A percentile compares a stretch with the other conserved stretches of the same genome.
Conservation (phyloP, 2,113 vertebrate genomes). For the Pimephales promelas region DNA sequence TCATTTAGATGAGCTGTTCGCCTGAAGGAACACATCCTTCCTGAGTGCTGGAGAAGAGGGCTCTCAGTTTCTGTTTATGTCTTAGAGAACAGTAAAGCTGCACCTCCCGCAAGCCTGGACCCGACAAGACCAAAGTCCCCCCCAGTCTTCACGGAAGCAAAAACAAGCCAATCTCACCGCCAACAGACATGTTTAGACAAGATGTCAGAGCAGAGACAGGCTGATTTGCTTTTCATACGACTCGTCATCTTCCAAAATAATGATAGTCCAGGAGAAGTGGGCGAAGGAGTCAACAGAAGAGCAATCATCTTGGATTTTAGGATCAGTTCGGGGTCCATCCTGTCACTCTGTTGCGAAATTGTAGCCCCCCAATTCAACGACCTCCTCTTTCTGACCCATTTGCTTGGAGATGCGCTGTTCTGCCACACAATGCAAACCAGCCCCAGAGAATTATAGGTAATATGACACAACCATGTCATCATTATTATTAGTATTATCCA, state of each 20-base stretch:
- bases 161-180: neutral
- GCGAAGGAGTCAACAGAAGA: neutral
- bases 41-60: constrained; percentile 16
- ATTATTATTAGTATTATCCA: neutral
- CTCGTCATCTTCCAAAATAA: constrained; percentile 30
- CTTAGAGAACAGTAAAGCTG: constrained; percentile 2
- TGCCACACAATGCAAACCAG: neutral
- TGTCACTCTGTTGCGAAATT: constrained; percentile 25
- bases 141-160: neutral
- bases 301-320: neutral
- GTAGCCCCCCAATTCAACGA: neutral
- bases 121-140: constrained; percentile 2
- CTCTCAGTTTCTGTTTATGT: constrained; percentile 33
- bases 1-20: constrained; percentile 28
- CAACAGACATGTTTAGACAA: constrained; percentile 40
- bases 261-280: constrained; percentile 21
- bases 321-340: neutral
- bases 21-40: constrained; percentile 30
- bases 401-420: neutral
- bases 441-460: neutral
- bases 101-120: neutral
- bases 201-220: constrained; percentile 17
- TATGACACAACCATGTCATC: neutral
- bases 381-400: neutral
- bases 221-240: constrained; percentile 33